phyloP scores from a whole-genome alignment of 2,888 invertebrate species.

The Limulus polyphemus region DNA sequence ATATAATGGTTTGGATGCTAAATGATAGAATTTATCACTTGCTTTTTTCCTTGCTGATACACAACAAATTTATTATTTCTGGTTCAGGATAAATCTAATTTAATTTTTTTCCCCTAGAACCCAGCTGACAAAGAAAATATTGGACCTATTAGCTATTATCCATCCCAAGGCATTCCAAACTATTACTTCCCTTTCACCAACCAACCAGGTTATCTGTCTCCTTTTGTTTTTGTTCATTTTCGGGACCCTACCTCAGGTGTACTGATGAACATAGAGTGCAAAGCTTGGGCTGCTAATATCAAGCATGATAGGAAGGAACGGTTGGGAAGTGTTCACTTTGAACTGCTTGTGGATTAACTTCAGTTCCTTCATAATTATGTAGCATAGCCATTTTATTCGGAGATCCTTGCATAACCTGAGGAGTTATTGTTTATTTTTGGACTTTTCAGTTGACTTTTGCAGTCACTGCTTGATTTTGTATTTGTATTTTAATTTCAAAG shows the following conservation, averaged over 20 bases:
- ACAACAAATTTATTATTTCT: no score
- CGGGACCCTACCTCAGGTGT: slow-evolving; percentile 33
- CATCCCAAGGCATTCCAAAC: slow-evolving; percentile 30
- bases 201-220: slow-evolving; percentile 39
- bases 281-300: slow-evolving; percentile 39
- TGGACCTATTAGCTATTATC: slow-evolving; percentile 35
- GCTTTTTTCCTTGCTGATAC: no score
- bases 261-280: slow-evolving; percentile 39
- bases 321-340: slow-evolving; percentile 38
- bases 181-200: slow-evolving; percentile 40
- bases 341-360: slow-evolving; percentile 36
- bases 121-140: slow-evolving; percentile 37
- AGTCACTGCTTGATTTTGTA: no score
- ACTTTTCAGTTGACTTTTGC: no score
- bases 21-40: no score
- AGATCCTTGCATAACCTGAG: no score
- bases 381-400: no score
- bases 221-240: slow-evolving; percentile 39
- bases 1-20: no score
- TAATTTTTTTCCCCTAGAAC: no score
- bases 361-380: neutral
- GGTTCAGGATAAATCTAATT: no score
- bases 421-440: no score
- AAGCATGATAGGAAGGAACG: slow-evolving; percentile 33
- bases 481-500: no score